Base-by-base conservation (phyloP, 2,888 invertebrate genomes). In the Eristalis pertinax region DNA sequence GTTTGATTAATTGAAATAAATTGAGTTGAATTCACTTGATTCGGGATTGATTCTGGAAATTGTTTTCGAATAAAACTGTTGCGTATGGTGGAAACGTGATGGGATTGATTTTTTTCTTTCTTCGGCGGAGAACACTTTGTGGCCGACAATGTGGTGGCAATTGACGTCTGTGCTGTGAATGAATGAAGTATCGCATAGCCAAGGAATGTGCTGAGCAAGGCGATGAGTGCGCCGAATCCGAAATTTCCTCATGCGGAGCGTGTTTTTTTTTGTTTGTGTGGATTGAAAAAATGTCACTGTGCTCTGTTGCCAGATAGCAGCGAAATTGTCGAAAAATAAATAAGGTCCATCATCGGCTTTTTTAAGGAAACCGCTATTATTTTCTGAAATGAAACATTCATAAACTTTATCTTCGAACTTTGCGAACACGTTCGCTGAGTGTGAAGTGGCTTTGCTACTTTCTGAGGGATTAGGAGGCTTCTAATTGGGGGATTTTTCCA, bases 141-240 rank as follows among this genome's bases (percentile, higher is more conserved):
- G 74, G 24, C 58, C 69, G 22, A 35, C 29, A 69, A 35, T 60
- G 35, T 74, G 62, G 19, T 19, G 35, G 58, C 43, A 32, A 65
- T 70, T 64, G 78, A 67, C 22, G 67, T 62, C 62, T 67, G 29
- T 32, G 58, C 72, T 19, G 65, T 67, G 58, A 72, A 56, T 60
- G 72, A 58, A 67, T 65, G 64, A 22, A 50, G 19, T 62, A 56
- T 11, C 41, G 43, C 38, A 19, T 50, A 19, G 50, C 50, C n/a
- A 19, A 50, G 19, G n/a, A 58, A 26, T 64, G 35, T 56, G 19
- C 50, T 32, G 19, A 62, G 24, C 15, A 65, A 4, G 60, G 60
- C 29, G 35, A 11, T 19, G 11, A 74, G 32, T 80, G 81, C 81
- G 81, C 81, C 63, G 81, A 81, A 74, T 81, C 81, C 50, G 11